phyloP scores from a whole-genome alignment of 2,113 vertebrate species.

The Cyanoramphus novaezelandiae region DNA sequence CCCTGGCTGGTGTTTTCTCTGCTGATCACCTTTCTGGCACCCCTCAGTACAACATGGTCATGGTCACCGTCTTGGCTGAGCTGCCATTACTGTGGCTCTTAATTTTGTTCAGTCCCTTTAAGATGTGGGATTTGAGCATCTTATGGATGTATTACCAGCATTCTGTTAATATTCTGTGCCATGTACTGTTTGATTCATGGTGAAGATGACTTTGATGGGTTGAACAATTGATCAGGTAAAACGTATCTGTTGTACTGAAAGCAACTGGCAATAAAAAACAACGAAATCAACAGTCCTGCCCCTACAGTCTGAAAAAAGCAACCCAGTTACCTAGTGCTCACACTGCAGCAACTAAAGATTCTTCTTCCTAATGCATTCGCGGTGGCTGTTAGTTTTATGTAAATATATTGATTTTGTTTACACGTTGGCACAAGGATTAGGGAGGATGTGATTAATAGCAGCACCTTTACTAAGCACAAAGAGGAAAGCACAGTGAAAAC shows the following conservation, averaged over 20 bases:
- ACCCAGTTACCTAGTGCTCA: background rate
- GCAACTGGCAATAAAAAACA: background rate
- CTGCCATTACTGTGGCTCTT: background rate
- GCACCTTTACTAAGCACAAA: background rate
- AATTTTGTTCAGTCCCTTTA: background rate
- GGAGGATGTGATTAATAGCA: background rate
- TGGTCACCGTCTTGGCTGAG: rapidly evolving
- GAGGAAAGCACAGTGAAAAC: background rate
- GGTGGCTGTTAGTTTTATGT: background rate
- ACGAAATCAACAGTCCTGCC: background rate
- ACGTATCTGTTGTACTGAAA: background rate
- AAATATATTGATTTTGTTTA: background rate
- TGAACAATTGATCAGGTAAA: background rate
- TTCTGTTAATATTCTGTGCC: background rate
- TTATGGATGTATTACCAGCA: background rate
- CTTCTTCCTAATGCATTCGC: background rate
- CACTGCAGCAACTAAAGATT: background rate
- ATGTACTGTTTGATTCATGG: rapidly evolving
- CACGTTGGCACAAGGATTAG: background rate
- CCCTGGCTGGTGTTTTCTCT: background rate
- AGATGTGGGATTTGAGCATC: background rate
- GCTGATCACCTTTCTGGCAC: background rate
- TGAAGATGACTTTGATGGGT: background rate
- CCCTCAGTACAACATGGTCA: background rate
- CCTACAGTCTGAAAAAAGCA: background rate